Percentiles rank a stretch among this genome's conserved stretches.
phyloP scores from a whole-genome alignment of 2,797 vertebrate genomes.

The Esox masquinongy region DNA sequence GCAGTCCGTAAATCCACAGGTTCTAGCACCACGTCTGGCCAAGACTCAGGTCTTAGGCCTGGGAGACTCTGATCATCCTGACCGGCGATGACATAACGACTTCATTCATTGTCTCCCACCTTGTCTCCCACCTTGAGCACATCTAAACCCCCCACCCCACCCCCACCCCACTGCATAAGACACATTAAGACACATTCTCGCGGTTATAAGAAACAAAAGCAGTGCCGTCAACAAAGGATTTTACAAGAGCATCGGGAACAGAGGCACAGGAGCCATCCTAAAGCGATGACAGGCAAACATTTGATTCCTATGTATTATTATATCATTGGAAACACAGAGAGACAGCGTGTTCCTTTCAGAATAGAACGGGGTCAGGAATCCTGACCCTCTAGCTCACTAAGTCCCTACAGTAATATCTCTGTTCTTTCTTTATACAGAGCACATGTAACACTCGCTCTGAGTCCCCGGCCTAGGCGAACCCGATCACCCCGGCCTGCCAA shows the following conservation, averaged over 20 bases:
- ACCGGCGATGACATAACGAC: conserved; percentile 12
- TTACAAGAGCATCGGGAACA: not conserved
- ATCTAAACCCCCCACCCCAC: not conserved
- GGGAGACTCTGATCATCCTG: conserved; percentile 15
- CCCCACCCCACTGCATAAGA: not conserved
- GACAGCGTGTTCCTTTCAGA: conserved; percentile 28
- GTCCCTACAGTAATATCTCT: conserved; percentile 27
- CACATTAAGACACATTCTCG: not conserved
- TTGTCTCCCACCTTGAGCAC: not conserved
- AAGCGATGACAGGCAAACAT: not conserved
- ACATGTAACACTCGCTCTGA: conserved; percentile 41
- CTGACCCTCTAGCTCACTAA: conserved; percentile 9
- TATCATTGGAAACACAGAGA: not conserved
- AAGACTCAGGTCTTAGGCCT: conserved; percentile 6
- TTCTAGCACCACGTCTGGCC: conserved; percentile 19
- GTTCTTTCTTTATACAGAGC: conserved; percentile 48
- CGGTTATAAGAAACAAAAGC: no score
- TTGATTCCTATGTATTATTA: conserved; percentile 6
- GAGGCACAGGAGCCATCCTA: not conserved
- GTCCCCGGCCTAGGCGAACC: conserved; percentile 51
- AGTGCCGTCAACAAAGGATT: not conserved
- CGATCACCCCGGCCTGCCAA: conserved; percentile 52
- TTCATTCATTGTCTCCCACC: not conserved
- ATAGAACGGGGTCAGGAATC: conserved; percentile 33
- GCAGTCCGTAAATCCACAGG: conserved; percentile 21